Base-by-base conservation (phyloP, 2,888 invertebrate species). In the Pyralis farinalis region DNA sequence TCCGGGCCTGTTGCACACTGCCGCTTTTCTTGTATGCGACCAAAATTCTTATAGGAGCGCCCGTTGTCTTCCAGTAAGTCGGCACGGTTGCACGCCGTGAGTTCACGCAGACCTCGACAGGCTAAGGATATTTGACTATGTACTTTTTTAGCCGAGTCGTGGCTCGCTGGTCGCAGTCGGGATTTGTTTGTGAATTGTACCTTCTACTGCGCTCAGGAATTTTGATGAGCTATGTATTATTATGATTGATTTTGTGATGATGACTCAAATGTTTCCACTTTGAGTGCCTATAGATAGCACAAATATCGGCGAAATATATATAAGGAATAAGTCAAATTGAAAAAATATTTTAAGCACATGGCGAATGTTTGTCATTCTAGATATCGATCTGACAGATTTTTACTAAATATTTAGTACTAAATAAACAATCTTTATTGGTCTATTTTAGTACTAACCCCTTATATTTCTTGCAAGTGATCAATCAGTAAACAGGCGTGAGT, bases 61-160 rank as follows among this genome's bases (percentile, higher is more conserved):
- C 43, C 40, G 46, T 46, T 42, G 46, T 50, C 51, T 52, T 68
- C 43, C 45, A 49, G 50, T 51, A 70, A 72, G 65, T 75, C 53
- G 49, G 75, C 41, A 47, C 38, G 46, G 53, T 64, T 63, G 62
- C 64, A 60, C 54, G 58, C 63, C 64, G 66, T 71, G 62, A 71
- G 75, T 72, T 71, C 78, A 72, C 77, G 74, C 77, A 73, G 72
- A 69, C 77, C 64, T 71, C 66, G 67, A 53, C 71, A 58, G 62
- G 71, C 79, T 71, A 81, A 85, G 87, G 86, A 86, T 87, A 86
- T 85, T 86, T 84, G 84, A 81, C 74, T 79, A 71, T 63, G 68
- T 69, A 64, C 73, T 84, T 84, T 85, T 85, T 86, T 84, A 70
- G 64, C 60, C 56, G 62, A 71, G 66, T 76, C 80, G 81, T 81